These are phyloP conservation scores for Drosophila limbata DNA, from an alignment of 2,888 invertebrate genomes.

Conservation along the genomic window DNA sequence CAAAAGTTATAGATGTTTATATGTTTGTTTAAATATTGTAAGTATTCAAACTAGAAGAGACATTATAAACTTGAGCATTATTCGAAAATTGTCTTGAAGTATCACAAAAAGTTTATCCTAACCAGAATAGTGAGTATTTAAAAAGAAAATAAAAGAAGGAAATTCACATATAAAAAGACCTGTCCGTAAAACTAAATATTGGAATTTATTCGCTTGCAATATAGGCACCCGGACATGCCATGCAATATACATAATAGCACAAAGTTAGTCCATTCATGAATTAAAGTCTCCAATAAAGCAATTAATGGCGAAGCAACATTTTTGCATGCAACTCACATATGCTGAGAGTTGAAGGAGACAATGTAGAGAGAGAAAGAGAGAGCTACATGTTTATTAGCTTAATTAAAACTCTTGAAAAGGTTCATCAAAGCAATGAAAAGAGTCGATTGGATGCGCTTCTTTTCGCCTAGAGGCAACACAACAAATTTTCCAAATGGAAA, in stretches of 20 bases:
- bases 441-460: constrained; percentile 70
- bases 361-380: constrained; percentile 1
- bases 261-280: constrained; percentile 58
- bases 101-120: too few species aligned
- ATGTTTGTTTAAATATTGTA: too few species aligned
- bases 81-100: too few species aligned
- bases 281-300: constrained; percentile 75
- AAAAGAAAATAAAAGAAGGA: too few species aligned
- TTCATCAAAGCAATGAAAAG: constrained; percentile 61
- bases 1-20: too few species aligned
- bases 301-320: constrained; percentile 71
- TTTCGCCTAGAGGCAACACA: constrained; percentile 32
- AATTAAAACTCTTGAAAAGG: constrained; percentile 79
- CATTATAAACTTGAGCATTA: too few species aligned
- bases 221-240: not conserved
- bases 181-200: not conserved
- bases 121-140: too few species aligned
- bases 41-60: too few species aligned
- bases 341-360: constrained; percentile 17
- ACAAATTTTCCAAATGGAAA: constrained; percentile 50
- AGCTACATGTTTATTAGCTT: constrained; percentile 76
- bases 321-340: constrained; percentile 30
- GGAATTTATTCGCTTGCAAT: not conserved
- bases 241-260: constrained; percentile 2
- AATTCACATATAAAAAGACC: too few species aligned